A percentile compares a stretch with the other conserved stretches of the same genome.
These are phyloP conservation scores for Galagoides demidoff DNA, from an alignment of 2,797 vertebrate genomes.

Conservation along the genomic window DNA sequence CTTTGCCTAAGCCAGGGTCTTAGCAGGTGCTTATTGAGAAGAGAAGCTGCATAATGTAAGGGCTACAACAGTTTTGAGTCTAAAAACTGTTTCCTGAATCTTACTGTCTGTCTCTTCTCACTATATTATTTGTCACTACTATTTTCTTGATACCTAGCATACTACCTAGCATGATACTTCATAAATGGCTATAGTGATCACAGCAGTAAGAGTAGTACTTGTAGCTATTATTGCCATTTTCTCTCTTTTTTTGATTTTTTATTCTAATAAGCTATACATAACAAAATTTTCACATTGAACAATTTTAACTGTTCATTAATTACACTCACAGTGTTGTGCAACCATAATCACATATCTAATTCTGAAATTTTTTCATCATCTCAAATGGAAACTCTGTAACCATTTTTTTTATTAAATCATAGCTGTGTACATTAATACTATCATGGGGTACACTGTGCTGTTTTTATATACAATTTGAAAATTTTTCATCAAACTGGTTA, in stretches of 20 bases:
- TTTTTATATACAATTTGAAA: no score
- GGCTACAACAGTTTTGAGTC: neutral
- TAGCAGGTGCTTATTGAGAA: neutral
- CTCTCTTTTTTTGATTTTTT: neutral
- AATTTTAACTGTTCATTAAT: neutral
- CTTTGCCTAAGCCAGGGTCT: neutral
- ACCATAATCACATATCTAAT: neutral
- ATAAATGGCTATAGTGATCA: neutral
- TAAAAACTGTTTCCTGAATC: neutral
- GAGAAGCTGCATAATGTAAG: neutral
- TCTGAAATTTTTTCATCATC: constrained; percentile 19
- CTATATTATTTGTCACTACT: neutral
- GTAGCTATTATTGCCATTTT: neutral
- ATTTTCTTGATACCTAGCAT: neutral
- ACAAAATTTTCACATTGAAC: neutral
- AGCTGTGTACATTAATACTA: no score
- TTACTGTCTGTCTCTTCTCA: neutral
- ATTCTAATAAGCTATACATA: neutral
- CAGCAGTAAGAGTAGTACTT: neutral
- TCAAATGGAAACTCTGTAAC: neutral
- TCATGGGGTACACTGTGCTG: no score
- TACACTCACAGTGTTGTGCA: neutral
- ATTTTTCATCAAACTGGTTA: no score
- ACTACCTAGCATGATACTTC: neutral
- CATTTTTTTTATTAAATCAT: neutral